Base-by-base conservation (phyloP, 2,113 vertebrate genomes). In the Hepsetus odoe region DNA sequence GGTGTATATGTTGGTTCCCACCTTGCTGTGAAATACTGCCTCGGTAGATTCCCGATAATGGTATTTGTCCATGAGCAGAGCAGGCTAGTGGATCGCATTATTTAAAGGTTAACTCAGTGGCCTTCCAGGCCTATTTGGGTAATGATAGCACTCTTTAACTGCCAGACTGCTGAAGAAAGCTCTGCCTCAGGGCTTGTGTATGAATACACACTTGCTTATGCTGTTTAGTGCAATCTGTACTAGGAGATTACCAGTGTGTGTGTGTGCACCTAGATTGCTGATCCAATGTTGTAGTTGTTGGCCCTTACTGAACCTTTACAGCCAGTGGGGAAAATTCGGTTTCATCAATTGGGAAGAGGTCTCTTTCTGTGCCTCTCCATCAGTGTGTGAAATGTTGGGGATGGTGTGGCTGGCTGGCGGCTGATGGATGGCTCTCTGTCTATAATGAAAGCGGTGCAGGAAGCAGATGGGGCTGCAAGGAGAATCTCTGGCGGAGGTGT, bases 401-500 rank as follows among this genome's bases (percentile, higher is more conserved):
- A 70, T 22, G 75, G 68, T 55, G 18, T 55, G 9, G n/a, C 64
- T 75, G 46, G 76, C 75, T 71, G 42, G 18, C 49, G 22, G 81
- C 76, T 78, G 71, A 84, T 84, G 79, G 83, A 84, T 78, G 56
- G 69, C 42, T 76, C 49, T 74, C 58, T 84, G 79, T 81, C 75
- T 79, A 56, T 76, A 75, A 79, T 79, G 76, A 79, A 79, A 81
- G 75, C 59, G n/a, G 66, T 78, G 66, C 79, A 58, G 82, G 69
- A 77, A 84, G 72, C 82, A 84, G 79, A 81, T 80, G 79, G 82
- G 71, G 40, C 71, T 81, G 66, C 70, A 69, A 80, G 68, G 64
- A 79, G 77, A 74, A 46, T 55, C 71, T 65, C 64, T 61, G 68
- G 55, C 70, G 51, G 65, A 71, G 65, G 55, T 79, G 76, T 73